These are phyloP conservation scores for Callitettix versicolor DNA, from an alignment of 1,140 invertebrate species.

Conservation along the genomic window DNA sequence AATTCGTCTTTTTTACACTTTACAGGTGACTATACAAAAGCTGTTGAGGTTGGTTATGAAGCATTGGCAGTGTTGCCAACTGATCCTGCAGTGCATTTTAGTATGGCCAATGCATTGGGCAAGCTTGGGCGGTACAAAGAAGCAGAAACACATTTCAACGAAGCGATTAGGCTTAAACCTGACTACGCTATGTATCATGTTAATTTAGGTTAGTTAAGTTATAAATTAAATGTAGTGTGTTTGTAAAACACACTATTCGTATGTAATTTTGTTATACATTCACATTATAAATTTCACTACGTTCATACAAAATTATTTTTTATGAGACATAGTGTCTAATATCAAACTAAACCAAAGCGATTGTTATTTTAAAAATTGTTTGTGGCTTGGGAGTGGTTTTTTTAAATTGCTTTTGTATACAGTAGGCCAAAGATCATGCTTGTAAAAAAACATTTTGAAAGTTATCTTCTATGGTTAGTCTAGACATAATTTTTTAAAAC, in stretches of 20 bases:
- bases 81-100: constrained; percentile 69
- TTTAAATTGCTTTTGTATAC: too few species aligned
- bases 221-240: constrained; percentile 12
- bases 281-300: not conserved
- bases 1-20: too few species aligned
- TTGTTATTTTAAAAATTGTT: too few species aligned
- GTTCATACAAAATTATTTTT: too few species aligned
- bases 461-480: too few species aligned
- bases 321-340: too few species aligned
- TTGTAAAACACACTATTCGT: not conserved
- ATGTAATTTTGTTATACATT: not conserved
- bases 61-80: constrained; percentile 58
- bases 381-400: too few species aligned
- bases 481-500: too few species aligned
- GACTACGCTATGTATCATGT: constrained; percentile 61
- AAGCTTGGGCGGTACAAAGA: constrained; percentile 63
- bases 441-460: too few species aligned
- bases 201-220: constrained; percentile 61
- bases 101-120: constrained; percentile 78
- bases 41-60: constrained; percentile 51
- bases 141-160: constrained; percentile 70
- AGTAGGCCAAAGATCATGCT: too few species aligned
- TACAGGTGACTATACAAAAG: constrained; percentile 51
- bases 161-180: constrained; percentile 59
- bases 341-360: too few species aligned